These are phyloP conservation scores for Heliocidaris erythrogramma DNA, from an alignment of 35 echinoderm and acorn worm genomes.

Conservation along the genomic window DNA sequence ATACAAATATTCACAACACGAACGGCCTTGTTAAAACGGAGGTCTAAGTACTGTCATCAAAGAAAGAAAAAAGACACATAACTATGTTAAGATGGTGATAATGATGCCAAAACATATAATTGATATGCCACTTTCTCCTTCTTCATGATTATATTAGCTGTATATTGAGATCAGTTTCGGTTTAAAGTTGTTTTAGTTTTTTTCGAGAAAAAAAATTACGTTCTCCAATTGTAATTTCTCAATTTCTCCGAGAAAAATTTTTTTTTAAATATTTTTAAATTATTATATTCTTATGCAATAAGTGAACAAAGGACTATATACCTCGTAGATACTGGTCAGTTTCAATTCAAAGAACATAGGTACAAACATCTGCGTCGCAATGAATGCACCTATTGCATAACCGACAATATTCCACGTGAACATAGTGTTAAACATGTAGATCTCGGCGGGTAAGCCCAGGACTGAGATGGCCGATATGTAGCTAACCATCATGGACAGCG, in stretches of 20 bases:
- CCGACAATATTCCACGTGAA: conserved; percentile 41
- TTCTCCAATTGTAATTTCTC: too few species aligned
- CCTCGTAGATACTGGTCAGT: conserved; percentile 71
- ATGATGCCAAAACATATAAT: too few species aligned
- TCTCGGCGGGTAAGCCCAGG: conserved; percentile 62
- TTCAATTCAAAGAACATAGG: conserved; percentile 60
- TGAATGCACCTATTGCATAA: conserved; percentile 47
- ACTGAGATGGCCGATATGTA: conserved; percentile 74
- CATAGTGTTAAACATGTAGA: conserved; percentile 65
- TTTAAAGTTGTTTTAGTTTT: too few species aligned
- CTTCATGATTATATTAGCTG: too few species aligned
- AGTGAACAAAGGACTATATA: not conserved
- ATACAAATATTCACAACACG: not conserved
- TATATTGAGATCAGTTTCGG: too few species aligned
- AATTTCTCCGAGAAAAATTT: too few species aligned
- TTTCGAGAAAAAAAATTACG: too few species aligned
- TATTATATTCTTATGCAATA: too few species aligned
- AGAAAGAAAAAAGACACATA: not conserved
- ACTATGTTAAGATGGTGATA: too few species aligned
- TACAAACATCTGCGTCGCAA: conserved; percentile 55
- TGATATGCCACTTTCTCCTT: too few species aligned
- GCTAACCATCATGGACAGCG: conserved; percentile 65
- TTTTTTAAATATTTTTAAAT: too few species aligned
- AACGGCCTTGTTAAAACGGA: not conserved
- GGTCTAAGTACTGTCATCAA: not conserved